Base-by-base conservation (phyloP, 1,140 invertebrate genomes). In the Drosophila pectinifera region DNA sequence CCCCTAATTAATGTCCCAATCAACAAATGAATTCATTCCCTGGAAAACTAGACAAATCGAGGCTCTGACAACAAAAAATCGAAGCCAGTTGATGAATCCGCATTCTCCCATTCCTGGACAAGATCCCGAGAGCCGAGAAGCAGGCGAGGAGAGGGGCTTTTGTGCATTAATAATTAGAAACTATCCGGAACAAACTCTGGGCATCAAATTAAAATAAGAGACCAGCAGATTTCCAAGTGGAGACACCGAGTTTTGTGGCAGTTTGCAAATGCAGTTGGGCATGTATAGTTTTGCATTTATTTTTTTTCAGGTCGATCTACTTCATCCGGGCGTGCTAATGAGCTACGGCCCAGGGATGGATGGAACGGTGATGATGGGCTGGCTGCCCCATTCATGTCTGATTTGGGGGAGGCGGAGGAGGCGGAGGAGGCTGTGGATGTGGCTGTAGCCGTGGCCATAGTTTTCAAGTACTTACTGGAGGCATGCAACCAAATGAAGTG, bases 401-500 rank as follows among this genome's bases (percentile, higher is more conserved):
- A 67, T 79, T 43, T 22, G 10, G 16, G 46, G 28, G 41, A 57
- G 56, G 38, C 24, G 39, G 24, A 18, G 36, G 7, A 49, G 31
- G 49, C 42, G 39, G 20, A 18, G 36, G 22, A 4, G 5, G 26
- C 26, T 28, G 26, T 28, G 6, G 28, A 14, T 48, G 6, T 26
- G 10, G 20, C 39, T 43, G 45, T 41, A 67, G 59, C 55, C 49
- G 48, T 22, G 34, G 58, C 43, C 54, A 57, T 63, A 59, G 64
- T 42, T 53, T 53, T 53, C 36, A 41, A 36, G 67, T 63, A 55
- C 46, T 59, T 63, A 55, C 46, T 59, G 65, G 34, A 61, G 54
- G 54, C 73, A 65, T 65, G 69, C 75, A 64, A 72, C 63, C 79
- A 86, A 88, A 88, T 86, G 82, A 89, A 88, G 84, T 89, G 84